Evolutionary conservation across 92 coral and sea anemone genomes (phyloP).

Genomic region (Parazoanthus darwini): DNA sequence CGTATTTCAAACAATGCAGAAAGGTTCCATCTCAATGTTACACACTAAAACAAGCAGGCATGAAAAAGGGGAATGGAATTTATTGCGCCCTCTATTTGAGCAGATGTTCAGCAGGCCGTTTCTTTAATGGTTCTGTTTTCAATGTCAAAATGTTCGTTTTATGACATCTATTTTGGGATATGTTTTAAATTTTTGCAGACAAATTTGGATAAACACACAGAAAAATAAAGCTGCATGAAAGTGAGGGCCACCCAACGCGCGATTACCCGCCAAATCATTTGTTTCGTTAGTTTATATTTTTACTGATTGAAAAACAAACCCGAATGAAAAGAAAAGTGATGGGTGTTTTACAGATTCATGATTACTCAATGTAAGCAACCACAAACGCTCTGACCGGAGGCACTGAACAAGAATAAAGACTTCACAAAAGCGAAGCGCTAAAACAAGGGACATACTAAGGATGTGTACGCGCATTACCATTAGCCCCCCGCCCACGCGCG

Average conservation of each 20-base stretch:
- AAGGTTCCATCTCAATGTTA: not conserved
- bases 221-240: slow-evolving; percentile 27
- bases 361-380: slow-evolving; percentile 40
- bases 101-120: slow-evolving; percentile 5
- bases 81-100: not conserved
- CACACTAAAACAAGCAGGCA: too few species aligned
- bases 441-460: slow-evolving; percentile 23
- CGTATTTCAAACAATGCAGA: not conserved
- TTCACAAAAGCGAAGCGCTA: slow-evolving; percentile 27
- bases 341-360: slow-evolving; percentile 44
- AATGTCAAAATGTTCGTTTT: slow-evolving; percentile 31
- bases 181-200: slow-evolving; percentile 5
- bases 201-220: slow-evolving; percentile 24
- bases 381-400: slow-evolving; percentile 42
- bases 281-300: slow-evolving; percentile 13
- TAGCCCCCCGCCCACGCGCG: slow-evolving; percentile 31
- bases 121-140: not conserved
- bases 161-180: not conserved
- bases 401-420: slow-evolving; percentile 24
- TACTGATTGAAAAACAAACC: slow-evolving; percentile 26
- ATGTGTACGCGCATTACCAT: slow-evolving; percentile 13
- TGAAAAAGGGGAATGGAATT: not conserved
- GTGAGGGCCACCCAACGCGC: slow-evolving; percentile 38
- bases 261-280: slow-evolving; percentile 8
- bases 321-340: slow-evolving; percentile 36